Conservation (phyloP, 1,140 invertebrate genomes). For the Aporrectodea caliginosa region DNA sequence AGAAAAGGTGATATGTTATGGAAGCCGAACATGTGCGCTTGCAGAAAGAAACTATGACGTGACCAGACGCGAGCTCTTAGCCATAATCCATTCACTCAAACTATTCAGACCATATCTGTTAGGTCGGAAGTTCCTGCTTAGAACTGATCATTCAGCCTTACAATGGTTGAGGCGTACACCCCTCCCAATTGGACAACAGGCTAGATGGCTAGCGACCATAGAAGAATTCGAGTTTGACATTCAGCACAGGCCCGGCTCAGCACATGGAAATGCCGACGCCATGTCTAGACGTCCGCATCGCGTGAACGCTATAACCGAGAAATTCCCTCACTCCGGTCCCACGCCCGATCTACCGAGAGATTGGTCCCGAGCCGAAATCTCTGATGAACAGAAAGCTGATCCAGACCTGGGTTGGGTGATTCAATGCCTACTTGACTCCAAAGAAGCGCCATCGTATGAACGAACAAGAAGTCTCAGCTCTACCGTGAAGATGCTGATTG, state of each 20-base stretch:
- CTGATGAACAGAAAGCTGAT: too few species aligned
- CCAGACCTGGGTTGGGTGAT: too few species aligned
- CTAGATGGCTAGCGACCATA: conserved; percentile 39
- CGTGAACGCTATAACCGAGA: too few species aligned
- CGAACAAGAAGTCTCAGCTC: too few species aligned
- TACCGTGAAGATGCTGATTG: too few species aligned
- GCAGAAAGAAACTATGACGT: conserved; percentile 25
- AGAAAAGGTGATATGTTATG: not conserved
- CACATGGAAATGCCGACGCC: not conserved
- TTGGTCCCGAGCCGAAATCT: too few species aligned
- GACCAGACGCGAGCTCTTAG: conserved; percentile 32
- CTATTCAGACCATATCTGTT: not conserved
- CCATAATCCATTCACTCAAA: conserved; percentile 20
- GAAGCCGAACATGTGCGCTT: too few species aligned
- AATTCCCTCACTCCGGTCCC: too few species aligned
- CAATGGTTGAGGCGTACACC: conserved; percentile 36
- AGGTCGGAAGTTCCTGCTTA: not conserved
- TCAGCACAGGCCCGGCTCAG: conserved; percentile 25
- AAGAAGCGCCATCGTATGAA: too few species aligned
- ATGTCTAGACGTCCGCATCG: not conserved
- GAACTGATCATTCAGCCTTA: conserved; percentile 39
- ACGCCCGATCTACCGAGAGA: too few species aligned
- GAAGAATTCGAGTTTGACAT: conserved; percentile 39
- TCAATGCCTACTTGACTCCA: too few species aligned
- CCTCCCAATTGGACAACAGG: conserved; percentile 37